These are phyloP conservation scores for Mesochorus sp. DNA, from an alignment of 2,888 invertebrate genomes.

Conservation along the genomic window DNA sequence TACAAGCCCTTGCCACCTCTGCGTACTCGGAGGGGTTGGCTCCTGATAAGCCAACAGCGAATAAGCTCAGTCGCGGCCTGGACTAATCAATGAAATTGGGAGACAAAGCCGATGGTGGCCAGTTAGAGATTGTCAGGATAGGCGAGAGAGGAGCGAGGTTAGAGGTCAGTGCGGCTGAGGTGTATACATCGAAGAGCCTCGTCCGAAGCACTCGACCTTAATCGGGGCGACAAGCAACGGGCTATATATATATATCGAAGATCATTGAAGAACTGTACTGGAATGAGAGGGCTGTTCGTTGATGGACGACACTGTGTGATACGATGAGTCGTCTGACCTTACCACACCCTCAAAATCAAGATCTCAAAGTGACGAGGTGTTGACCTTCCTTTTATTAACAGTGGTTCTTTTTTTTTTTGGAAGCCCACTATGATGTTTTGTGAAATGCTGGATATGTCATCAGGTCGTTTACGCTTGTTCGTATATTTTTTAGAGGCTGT, in stretches of 20 bases:
- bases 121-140: constrained; percentile 58
- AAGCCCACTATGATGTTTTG: background rate
- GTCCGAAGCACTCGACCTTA: constrained; percentile 48
- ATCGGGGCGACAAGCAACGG: constrained; percentile 49
- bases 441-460: background rate
- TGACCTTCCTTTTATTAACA: background rate
- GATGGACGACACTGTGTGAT: constrained; percentile 17
- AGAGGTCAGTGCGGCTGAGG: constrained; percentile 61
- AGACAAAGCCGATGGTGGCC: constrained; percentile 75
- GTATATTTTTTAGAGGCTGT: background rate
- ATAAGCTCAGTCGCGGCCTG: constrained; percentile 59
- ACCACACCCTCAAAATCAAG: background rate
- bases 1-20: constrained; percentile 44
- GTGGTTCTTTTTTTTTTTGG: background rate
- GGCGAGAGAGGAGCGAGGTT: constrained; percentile 67
- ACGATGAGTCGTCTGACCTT: background rate
- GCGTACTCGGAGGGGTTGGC: constrained; percentile 57
- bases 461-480: background rate
- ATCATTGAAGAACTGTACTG: constrained; percentile 37
- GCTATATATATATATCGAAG: constrained; percentile 50
- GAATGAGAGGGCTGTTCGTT: constrained; percentile 38
- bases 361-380: constrained; percentile 19
- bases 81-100: constrained; percentile 81
- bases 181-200: constrained; percentile 50
- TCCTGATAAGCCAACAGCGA: constrained; percentile 71